phyloP scores from a whole-genome alignment of 2,888 invertebrate species.

The Drosophila lacicola region DNA sequence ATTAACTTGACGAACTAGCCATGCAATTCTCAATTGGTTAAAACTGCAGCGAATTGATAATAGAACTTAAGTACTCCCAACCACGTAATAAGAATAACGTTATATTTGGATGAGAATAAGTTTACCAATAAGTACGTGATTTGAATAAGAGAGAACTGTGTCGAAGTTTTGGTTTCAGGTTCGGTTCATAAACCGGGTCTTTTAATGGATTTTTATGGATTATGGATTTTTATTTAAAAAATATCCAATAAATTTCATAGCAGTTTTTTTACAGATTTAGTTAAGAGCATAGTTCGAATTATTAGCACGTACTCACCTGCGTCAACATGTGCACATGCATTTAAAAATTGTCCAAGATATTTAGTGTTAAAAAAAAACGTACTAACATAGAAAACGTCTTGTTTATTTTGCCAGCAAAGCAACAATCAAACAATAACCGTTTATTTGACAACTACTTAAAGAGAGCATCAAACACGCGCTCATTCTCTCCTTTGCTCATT shows the following conservation, averaged over 20 bases:
- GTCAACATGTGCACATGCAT: not conserved
- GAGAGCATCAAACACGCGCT: conserved; percentile 24
- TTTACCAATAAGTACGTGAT: no score
- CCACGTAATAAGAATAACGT: no score
- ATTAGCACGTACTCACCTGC: not conserved
- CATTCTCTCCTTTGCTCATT: conserved; percentile 13
- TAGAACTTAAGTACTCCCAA: no score
- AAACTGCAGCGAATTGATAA: not conserved
- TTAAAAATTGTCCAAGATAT: no score
- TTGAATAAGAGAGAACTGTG: no score
- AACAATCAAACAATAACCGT: conserved; percentile 15
- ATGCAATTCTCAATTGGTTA: not conserved
- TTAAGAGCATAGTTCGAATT: no score
- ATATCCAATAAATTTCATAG: no score
- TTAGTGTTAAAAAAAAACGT: not conserved
- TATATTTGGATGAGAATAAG: no score
- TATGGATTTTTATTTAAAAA: no score
- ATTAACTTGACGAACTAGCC: not conserved
- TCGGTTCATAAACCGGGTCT: no score
- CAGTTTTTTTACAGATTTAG: not conserved
- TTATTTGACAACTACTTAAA: conserved; percentile 35
- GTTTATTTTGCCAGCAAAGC: conserved; percentile 2
- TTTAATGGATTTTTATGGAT: no score
- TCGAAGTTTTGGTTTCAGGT: no score
- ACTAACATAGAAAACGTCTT: not conserved